Base-by-base conservation (phyloP, 2,113 vertebrate genomes). In the Serinus canaria region DNA sequence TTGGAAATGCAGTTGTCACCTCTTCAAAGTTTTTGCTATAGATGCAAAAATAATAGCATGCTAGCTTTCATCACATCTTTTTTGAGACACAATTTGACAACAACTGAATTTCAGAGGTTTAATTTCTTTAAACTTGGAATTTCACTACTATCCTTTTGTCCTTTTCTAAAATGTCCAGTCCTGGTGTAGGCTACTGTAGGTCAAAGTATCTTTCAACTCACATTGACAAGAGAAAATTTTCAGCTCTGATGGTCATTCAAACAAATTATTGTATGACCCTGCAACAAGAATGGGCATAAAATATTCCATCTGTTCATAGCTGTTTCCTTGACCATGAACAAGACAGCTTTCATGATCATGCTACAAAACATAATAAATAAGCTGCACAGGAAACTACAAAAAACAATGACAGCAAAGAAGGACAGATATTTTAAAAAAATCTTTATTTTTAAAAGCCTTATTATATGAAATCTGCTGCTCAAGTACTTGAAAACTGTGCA, bases 101-200 rank as follows among this genome's bases (percentile, higher is more conserved):
- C 37, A 67, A 23, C 21, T 82, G 37, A 78, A 58, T 59, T 80
- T 93, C 30, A 41, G n/a, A 41, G 7, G 46, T 70, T 94, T 81
- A 30, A 50, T 94, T 91, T 94, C 39, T 96, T 93, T 93, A 90
- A 95, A 76, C 33, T 87, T 27, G 2, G 49, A 17, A 47, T 84
- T 74, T 83, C 2, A 1, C 6, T 17, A 28, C 30, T 56, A 12
- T 31, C 9, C 88, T 33, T 80, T 59, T 86, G 15, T 78, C 41
- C 60, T 83, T 77, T 88, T 81, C 60, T 55, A 76, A 84, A 74
- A 22, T 2, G 0, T 64, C n/a, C 31, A 44, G 28, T 66, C 37
- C 18, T 82, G 89, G 53, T 62, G 23, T 64, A 88, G 68, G 41
- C 15, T 89, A 4, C 72, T 91, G 7, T 9, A 91, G 13, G 56